These are phyloP conservation scores for Leptinotarsa lineolata DNA, from an alignment of 1,140 invertebrate species.

Conservation along the genomic window DNA sequence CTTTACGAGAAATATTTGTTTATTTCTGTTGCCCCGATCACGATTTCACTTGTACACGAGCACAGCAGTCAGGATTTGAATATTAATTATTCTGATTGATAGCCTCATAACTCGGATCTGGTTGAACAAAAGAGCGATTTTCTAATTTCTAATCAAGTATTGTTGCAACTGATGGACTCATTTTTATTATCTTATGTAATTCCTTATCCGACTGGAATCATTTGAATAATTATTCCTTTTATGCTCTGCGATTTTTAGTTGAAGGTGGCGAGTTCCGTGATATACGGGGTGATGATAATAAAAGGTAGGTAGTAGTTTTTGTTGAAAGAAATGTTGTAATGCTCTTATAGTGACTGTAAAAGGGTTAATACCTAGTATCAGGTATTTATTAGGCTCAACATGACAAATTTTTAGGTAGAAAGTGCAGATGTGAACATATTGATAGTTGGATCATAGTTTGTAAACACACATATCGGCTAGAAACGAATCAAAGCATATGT, in stretches of 20 bases:
- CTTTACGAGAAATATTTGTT: not conserved
- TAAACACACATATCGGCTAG: too few relatives aligned
- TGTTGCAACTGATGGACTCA: conserved; percentile 2
- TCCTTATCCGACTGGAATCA: not conserved
- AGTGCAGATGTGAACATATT: too few relatives aligned
- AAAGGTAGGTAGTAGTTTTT: too few relatives aligned
- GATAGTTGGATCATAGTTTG: too few relatives aligned
- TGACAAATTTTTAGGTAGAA: too few relatives aligned
- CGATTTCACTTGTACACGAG: conserved; percentile 8
- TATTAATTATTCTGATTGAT: conserved; percentile 6
- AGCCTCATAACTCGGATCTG: not conserved
- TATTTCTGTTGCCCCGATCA: not conserved
- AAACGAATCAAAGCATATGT: too few relatives aligned
- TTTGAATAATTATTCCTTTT: not conserved
- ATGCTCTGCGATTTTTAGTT: not conserved
- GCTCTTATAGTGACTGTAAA: too few relatives aligned
- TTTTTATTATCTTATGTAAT: conserved; percentile 3
- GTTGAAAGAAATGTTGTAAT: too few relatives aligned
- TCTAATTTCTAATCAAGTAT: conserved; percentile 9
- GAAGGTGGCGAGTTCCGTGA: not conserved
- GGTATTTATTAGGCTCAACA: too few relatives aligned
- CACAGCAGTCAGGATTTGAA: not conserved
- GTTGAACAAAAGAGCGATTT: conserved; percentile 4
- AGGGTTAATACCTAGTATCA: too few relatives aligned
- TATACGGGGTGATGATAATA: not conserved